phyloP scores from a whole-genome alignment of 2,888 invertebrate genomes.

The Hypolimnas misippus region DNA sequence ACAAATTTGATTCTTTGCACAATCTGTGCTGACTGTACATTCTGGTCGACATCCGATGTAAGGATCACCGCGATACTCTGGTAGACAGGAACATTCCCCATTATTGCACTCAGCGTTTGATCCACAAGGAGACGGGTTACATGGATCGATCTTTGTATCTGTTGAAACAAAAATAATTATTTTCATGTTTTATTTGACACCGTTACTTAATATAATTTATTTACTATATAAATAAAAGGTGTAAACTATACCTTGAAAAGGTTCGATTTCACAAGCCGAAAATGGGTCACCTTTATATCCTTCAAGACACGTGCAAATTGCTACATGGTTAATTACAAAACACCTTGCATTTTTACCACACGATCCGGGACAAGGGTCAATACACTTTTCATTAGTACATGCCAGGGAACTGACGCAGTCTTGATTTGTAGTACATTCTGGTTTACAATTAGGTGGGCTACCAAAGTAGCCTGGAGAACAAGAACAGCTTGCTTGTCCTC shows the following conservation, averaged over 20 bases:
- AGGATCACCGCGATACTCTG: constrained; percentile 91
- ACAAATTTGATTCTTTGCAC: constrained; percentile 88
- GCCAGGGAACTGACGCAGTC: constrained; percentile 87
- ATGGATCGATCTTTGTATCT: constrained; percentile 80
- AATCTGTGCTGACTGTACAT: constrained; percentile 90
- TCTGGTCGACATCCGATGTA: constrained; percentile 91
- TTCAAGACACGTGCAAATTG: constrained; percentile 85
- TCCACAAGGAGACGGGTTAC: constrained; percentile 88
- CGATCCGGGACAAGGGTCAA: constrained; percentile 88
- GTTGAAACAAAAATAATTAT: constrained; percentile 33
- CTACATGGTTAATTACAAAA: constrained; percentile 85
- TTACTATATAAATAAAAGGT: constrained; percentile 18
- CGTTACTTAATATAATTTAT: neutral
- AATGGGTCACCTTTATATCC: constrained; percentile 86
- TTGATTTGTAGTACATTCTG: constrained; percentile 86
- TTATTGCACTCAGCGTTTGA: constrained; percentile 88
- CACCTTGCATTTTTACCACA: constrained; percentile 85
- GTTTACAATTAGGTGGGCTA: constrained; percentile 87
- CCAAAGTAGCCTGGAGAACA: constrained; percentile 85
- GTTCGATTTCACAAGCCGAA: constrained; percentile 66
- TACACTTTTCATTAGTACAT: constrained; percentile 86
- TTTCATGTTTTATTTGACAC: neutral
- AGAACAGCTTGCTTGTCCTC: constrained; percentile 85
- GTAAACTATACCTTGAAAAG: constrained; percentile 61
- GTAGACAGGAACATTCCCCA: constrained; percentile 88